Conservation (phyloP, 2,797 vertebrate genomes). For the Sebastes kiyomatsui region DNA sequence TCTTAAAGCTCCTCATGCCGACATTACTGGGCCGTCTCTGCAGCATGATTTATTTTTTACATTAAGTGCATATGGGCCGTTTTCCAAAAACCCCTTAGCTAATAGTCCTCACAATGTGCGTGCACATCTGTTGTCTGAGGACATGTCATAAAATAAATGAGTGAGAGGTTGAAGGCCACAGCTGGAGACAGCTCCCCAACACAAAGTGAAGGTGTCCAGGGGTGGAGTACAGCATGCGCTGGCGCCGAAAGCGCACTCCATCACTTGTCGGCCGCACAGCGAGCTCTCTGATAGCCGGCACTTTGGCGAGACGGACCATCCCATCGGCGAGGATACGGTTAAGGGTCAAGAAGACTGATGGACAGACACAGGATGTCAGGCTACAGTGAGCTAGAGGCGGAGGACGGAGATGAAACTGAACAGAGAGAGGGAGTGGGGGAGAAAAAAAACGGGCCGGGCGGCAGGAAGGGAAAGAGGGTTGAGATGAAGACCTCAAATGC, state of each 20-base stretch:
- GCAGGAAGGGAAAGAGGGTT: constrained; percentile 26
- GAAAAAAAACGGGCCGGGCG: background rate
- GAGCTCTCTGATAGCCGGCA: constrained; percentile 39
- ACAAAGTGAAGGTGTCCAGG: constrained; percentile 19
- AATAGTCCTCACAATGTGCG: background rate
- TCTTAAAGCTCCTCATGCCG: constrained; percentile 9
- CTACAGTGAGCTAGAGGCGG: background rate
- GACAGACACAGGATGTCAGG: constrained; percentile 28
- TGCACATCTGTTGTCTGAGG: constrained; percentile 5
- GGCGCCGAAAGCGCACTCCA: constrained; percentile 35
- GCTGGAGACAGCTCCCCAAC: background rate
- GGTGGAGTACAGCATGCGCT: constrained; percentile 4
- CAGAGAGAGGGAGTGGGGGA: too few species aligned
- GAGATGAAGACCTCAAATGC: constrained; percentile 67
- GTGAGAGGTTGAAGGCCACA: constrained; percentile 9
- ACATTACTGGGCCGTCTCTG: background rate
- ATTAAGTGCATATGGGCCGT: background rate
- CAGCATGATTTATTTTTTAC: constrained; percentile 19
- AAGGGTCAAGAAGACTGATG: constrained; percentile 35
- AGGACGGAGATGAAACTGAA: constrained; percentile 18
- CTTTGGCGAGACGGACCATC: constrained; percentile 46
- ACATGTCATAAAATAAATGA: background rate
- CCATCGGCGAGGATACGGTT: constrained; percentile 18
- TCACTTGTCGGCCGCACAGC: constrained; percentile 36
- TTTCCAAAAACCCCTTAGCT: background rate